phyloP scores from a whole-genome alignment of 2,888 invertebrate species.

The Carabus problematicus region DNA sequence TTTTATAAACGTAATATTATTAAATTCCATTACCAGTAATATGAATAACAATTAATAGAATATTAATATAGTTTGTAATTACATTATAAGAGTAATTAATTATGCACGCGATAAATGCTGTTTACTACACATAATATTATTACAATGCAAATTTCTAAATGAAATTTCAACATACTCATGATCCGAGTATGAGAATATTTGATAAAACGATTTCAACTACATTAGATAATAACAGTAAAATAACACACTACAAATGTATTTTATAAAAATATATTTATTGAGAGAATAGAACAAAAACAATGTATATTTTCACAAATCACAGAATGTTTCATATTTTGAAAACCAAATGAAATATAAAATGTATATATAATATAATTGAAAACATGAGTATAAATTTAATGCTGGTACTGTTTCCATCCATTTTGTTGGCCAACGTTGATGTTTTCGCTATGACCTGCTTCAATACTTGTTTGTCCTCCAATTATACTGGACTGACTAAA shows the following conservation, averaged over 20 bases:
- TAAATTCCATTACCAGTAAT: neutral
- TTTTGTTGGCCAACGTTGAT: constrained; percentile 15
- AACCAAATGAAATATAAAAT: too few relatives aligned
- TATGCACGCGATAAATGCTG: neutral
- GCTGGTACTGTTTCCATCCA: neutral
- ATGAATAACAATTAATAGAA: neutral
- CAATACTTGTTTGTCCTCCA: neutral
- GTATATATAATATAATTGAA: too few relatives aligned
- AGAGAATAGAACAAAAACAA: too few relatives aligned
- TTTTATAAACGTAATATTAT: neutral
- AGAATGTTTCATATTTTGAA: too few relatives aligned
- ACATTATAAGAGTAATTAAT: neutral
- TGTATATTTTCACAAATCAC: too few relatives aligned
- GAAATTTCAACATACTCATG: too few relatives aligned
- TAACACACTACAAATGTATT: too few relatives aligned
- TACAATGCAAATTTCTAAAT: too few relatives aligned
- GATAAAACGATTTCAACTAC: too few relatives aligned
- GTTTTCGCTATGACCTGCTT: constrained; percentile 7
- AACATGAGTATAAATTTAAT: neutral
- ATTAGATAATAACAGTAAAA: too few relatives aligned
- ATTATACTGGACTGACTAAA: constrained; percentile 1
- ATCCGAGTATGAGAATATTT: too few relatives aligned
- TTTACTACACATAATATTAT: neutral
- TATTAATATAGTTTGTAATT: constrained; percentile 3
- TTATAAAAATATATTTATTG: too few relatives aligned